Evolutionary conservation across 1,140 invertebrate species (phyloP).

Genomic region (Drosophila littoralis): DNA sequence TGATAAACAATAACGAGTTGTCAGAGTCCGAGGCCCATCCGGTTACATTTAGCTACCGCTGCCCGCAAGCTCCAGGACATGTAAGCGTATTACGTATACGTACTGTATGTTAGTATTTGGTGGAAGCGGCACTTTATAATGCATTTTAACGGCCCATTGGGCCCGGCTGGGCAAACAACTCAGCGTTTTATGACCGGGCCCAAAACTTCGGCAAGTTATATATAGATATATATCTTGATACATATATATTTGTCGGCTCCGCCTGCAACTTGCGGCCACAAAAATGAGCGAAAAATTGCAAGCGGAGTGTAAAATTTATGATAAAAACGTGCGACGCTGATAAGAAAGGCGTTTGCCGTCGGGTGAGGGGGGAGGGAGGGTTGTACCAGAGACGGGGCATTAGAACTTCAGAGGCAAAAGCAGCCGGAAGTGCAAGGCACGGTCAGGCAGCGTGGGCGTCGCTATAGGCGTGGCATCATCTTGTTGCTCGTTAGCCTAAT

Average conservation of each 20-base stretch:
- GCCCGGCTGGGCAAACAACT: slow-evolving; percentile 17
- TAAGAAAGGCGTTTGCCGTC: slow-evolving; percentile 54
- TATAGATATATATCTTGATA: neutral
- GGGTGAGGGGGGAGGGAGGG: neutral
- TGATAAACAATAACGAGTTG: slow-evolving; percentile 61
- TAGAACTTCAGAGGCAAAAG: neutral
- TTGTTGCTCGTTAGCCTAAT: slow-evolving; percentile 73
- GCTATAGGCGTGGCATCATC: slow-evolving; percentile 53
- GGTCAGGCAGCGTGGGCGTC: slow-evolving; percentile 12
- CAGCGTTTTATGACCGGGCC: slow-evolving; percentile 26
- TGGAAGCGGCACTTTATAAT: slow-evolving; percentile 25
- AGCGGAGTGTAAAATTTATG: slow-evolving; percentile 77
- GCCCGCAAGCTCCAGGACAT: neutral
- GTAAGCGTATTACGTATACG: slow-evolving; percentile 30
- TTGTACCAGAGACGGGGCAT: neutral
- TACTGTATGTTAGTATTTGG: slow-evolving; percentile 8
- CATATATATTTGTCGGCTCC: neutral
- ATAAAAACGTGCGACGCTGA: slow-evolving; percentile 75
- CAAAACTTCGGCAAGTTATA: slow-evolving; percentile 27
- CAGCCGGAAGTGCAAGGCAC: slow-evolving; percentile 17
- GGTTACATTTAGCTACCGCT: slow-evolving; percentile 10
- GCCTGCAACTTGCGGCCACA: slow-evolving; percentile 36
- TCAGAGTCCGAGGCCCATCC: slow-evolving; percentile 10
- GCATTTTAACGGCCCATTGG: slow-evolving; percentile 49
- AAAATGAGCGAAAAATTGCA: slow-evolving; percentile 59